Evolutionary conservation across 2,797 vertebrate genomes (phyloP), one percentile per base, ranked within the genome.

Genomic region (Philypnodon macrostomus): DNA sequence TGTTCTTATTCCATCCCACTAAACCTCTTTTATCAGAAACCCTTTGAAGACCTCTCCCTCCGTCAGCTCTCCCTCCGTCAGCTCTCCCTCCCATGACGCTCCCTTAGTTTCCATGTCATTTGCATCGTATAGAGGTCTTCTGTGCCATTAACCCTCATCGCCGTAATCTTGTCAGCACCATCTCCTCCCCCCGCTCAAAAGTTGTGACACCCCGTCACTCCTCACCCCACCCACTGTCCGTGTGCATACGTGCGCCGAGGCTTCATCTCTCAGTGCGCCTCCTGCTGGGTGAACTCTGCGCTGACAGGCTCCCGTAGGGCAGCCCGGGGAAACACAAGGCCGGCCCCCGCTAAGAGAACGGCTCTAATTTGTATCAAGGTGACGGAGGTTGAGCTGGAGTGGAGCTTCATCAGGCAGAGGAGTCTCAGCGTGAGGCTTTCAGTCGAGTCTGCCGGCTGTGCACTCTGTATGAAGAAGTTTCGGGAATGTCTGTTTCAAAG

Each of bases 281-380:
- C 80, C 76, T n/a, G 26, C 70, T 63, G 77, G 19, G 75, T 59
- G 67, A 80, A 74, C 72, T 67, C 52, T 29, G 45, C 39, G 62
- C 77, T 70, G 79, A 79, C 79, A 58, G 75, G 61, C 63, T 75
- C 74, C 78, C 70, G 61, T 53, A 70, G 69, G 68, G 68, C 58
- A 14, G 64, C 49, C 35, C 47, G 53, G 57, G 70, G 75, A 78
- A n/a, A 69, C 47, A 61, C 11, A 35, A 73, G 58, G 63, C 67
- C 26, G 35, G 39, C 13, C 24, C 65, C 72, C 35, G 3, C 45
- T 54, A 65, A 53, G 71, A 58, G 58, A 77, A 64, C 66, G 12
- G 42, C 65, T 70, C 68, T 79, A 73, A 81, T 83, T 81, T 82
- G 70, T 73, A 74, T 83, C 68, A 84, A 88, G 82, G 84, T 87